Base-by-base conservation (phyloP, 1,140 invertebrate species). In the Pararge aegeria region DNA sequence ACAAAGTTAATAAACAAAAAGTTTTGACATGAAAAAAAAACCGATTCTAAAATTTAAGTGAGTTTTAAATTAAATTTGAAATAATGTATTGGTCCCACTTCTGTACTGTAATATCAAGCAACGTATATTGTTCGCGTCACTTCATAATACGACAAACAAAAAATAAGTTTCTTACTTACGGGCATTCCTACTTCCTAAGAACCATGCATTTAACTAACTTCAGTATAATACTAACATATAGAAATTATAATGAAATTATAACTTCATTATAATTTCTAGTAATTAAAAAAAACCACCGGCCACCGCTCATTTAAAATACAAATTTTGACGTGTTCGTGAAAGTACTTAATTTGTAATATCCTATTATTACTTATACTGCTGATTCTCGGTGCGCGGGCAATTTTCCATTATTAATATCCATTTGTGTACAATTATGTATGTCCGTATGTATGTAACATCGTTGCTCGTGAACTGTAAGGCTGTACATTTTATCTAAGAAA, bases 271-370 rank as follows among this genome's bases (percentile, higher is more conserved):
- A 12, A 12, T 7, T 21, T 9, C 40, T 16, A 2, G n/a, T 4
- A 27, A 7, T 13, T 27, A 52, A 24, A 15, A 51, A 55, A 54
- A 60, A 55, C 37, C 55, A 53, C 46, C 51, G 30, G 56, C 55
- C 27, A 56, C 48, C 51, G 53, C 52, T 37, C 52, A 34, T 63
- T 29, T 42, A 53, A 57, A 40, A 29, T 15, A 34, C 30, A 34
- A 64, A 61, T 59, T 67, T 64, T 61, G 37, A 70, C 55, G 68
- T 71, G 66, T 63, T 71, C 48, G 66, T 68, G 59, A 62, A 68
- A 55, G 56, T 34, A 34, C 7, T 34, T 34, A 46, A 60, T 64
- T 61, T 68, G 66, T 71, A 68, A 65, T 62, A 71, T 71, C 56
- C 30, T 42, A 34, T 52, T 42, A 34, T 34, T 12, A 34, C 30